These are phyloP conservation scores for Hemicrepidius hirtus DNA, from an alignment of 2,888 invertebrate genomes.

Conservation along the genomic window DNA sequence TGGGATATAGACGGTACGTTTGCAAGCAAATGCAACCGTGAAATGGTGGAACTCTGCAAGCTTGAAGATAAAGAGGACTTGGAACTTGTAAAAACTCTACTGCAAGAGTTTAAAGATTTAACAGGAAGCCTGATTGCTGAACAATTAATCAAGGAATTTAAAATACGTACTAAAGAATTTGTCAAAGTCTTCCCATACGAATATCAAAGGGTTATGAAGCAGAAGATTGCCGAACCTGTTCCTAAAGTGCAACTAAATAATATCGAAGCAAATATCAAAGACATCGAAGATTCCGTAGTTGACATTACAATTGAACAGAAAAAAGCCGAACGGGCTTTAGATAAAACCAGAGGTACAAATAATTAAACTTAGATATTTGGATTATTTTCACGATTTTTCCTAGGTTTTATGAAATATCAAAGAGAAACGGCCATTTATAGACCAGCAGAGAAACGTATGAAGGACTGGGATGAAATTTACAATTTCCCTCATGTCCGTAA, in stretches of 20 bases:
- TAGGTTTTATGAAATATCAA: slow-evolving; percentile 97
- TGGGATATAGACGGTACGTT: slow-evolving; percentile 92
- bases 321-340: slow-evolving; percentile 86
- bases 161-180: slow-evolving; percentile 86
- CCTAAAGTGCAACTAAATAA: slow-evolving; percentile 56
- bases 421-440: slow-evolving; percentile 92
- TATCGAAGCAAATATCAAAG: slow-evolving; percentile 73
- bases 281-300: slow-evolving; percentile 92
- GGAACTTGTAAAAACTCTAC: slow-evolving; percentile 81
- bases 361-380: background rate
- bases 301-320: slow-evolving; percentile 86
- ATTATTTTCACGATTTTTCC: background rate
- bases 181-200: slow-evolving; percentile 98
- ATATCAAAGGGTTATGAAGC: slow-evolving; percentile 91
- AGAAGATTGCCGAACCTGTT: slow-evolving; percentile 73
- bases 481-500: slow-evolving; percentile 89
- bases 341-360: slow-evolving; percentile 79
- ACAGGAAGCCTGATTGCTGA: slow-evolving; percentile 89
- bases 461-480: slow-evolving; percentile 99
- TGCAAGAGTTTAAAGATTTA: slow-evolving; percentile 89
- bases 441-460: slow-evolving; percentile 86
- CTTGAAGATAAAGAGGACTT: slow-evolving; percentile 87
- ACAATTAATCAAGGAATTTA: slow-evolving; percentile 84
- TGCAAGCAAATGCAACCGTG: slow-evolving; percentile 92
- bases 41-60: slow-evolving; percentile 94